Base-by-base conservation (phyloP, 2,797 vertebrate genomes). In the Helicolenus hilgendorfi region DNA sequence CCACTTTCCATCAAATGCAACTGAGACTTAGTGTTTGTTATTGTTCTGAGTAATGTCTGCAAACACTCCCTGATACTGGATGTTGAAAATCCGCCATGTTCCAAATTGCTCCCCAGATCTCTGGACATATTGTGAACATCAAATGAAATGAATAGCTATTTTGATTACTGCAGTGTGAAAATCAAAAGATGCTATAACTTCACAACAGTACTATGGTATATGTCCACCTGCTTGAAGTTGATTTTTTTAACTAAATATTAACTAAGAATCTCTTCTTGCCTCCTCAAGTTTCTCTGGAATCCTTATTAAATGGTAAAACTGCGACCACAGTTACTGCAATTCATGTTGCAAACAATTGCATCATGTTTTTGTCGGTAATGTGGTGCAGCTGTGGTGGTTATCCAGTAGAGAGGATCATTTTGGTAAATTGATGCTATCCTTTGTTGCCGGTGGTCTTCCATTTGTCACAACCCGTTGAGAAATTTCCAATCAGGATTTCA, bases 401-500 rank as follows among this genome's bases (percentile, higher is more conserved):
- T 72, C 55, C 29, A 38, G 72, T 2, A 13, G n/a, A 58, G 24
- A 75, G 24, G 4, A 87, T 63, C 0, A 55, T 72, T 87, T 84
- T 69, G 64, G 59, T 22, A 26, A 72, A 75, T 22, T 70, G 63
- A 29, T 59, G 73, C 10, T 3, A 29, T 29, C 49, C 11, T 73
- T 78, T 76, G 60, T 70, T 72, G 49, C 41, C 56, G n/a, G 56
- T 68, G n/a, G 64, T 74, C 18, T 82, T 59, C 55, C 26, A 38
- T 56, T 62, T 58, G 26, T 75, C 45, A 56, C 36, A 60, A 68
- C 79, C 31, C 38, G 11, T 65, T 56, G 27, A 63, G 26, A 81
- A 22, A 77, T 88, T 82, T 80, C 3, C 74, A 70, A n/a, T 80
- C 36, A 71, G 22, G 55, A 69, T 75, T 86, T 83, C 11, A 73